These are phyloP conservation scores for Aulostomus chinensis DNA, from an alignment of 2,797 vertebrate species.

Conservation along the genomic window DNA sequence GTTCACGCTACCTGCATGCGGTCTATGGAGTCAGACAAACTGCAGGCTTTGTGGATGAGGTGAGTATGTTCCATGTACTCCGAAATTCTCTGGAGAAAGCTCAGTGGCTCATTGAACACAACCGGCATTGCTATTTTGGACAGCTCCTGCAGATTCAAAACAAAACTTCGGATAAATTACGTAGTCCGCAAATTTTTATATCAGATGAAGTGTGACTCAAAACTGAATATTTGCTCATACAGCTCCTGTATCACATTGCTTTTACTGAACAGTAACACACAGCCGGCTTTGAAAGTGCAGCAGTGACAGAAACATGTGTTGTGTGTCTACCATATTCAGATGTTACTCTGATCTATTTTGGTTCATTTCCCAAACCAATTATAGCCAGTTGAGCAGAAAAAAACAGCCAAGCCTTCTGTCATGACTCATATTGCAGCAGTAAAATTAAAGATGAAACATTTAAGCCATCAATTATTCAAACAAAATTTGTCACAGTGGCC, in stretches of 20 bases:
- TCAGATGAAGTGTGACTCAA: background rate
- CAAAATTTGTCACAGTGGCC: background rate
- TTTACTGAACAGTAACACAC: background rate
- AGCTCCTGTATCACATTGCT: background rate
- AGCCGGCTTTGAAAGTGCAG: background rate
- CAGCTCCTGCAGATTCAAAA: constrained; percentile 82
- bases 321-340: background rate
- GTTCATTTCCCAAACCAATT: constrained; percentile 2
- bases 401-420: background rate
- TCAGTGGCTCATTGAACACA: constrained; percentile 95
- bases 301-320: background rate
- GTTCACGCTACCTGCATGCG: constrained; percentile 88
- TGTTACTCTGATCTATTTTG: constrained; percentile 12
- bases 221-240: background rate
- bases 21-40: constrained; percentile 85
- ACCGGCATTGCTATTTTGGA: constrained; percentile 99
- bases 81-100: constrained; percentile 94
- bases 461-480: background rate
- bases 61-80: constrained; percentile 99
- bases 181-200: background rate
- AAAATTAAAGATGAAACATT: background rate
- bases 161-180: background rate
- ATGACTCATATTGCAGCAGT: background rate
- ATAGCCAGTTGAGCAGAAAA: background rate
- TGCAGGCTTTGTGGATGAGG: constrained; percentile 90